phyloP scores from a whole-genome alignment of 2,797 vertebrate genomes.

The Sphenodon punctatus region DNA sequence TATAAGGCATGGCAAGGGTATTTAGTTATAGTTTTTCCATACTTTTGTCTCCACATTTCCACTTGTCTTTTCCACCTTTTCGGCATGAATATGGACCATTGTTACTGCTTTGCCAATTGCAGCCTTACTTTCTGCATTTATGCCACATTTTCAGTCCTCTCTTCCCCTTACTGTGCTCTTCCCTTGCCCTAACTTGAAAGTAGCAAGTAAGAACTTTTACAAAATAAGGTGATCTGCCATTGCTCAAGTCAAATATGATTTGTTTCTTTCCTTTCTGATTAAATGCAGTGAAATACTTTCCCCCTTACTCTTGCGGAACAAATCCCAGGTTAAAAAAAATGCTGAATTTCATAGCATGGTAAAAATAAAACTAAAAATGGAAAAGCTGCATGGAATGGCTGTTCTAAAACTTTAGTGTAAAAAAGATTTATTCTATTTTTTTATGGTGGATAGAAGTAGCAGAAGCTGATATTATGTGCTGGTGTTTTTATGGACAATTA shows the following conservation, averaged over 20 bases:
- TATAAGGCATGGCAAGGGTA: not conserved
- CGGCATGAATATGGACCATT: not conserved
- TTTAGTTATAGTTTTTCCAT: constrained; percentile 3
- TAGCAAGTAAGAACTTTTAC: no score
- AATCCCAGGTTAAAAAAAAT: no score
- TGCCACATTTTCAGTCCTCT: not conserved
- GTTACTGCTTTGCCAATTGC: not conserved
- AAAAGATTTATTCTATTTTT: constrained; percentile 7
- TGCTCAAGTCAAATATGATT: constrained; percentile 32
- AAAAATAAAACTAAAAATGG: not conserved
- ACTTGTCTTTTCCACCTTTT: not conserved
- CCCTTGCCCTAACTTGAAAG: no score
- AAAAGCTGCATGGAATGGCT: not conserved
- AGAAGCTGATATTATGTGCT: not conserved
- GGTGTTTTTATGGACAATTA: constrained; percentile 2
- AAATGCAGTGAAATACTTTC: constrained; percentile 6
- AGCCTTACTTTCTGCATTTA: not conserved
- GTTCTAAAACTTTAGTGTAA: not conserved
- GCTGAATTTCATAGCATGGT: no score
- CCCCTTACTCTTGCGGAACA: no score
- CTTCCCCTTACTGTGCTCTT: not conserved
- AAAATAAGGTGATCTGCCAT: constrained; percentile 27
- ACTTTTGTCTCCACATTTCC: not conserved
- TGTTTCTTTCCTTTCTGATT: constrained; percentile 25
- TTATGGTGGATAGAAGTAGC: not conserved